A percentile compares a stretch with the other conserved stretches of the same genome.
phyloP scores from a whole-genome alignment of 2,113 vertebrate species.

The Sinocyclocheilus anophthalmus region DNA sequence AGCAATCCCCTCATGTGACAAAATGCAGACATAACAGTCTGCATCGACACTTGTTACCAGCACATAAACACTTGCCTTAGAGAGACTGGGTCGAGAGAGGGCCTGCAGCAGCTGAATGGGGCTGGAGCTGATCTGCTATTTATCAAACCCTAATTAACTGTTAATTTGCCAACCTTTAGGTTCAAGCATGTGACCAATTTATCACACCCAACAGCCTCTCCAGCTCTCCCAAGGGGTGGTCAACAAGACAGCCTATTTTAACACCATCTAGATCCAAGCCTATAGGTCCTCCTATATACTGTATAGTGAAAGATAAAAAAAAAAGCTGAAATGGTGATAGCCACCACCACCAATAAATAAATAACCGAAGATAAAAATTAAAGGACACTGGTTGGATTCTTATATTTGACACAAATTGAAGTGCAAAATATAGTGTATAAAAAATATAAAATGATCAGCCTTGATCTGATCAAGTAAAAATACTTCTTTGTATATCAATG shows the following conservation, averaged over 20 bases:
- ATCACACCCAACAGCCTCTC: slow-evolving; percentile 74
- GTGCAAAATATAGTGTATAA: not conserved
- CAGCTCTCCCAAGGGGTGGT: slow-evolving; percentile 62
- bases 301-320: not conserved
- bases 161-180: slow-evolving; percentile 81
- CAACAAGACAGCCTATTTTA: slow-evolving; percentile 40
- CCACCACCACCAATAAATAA: not conserved
- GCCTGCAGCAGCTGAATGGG: slow-evolving; percentile 62
- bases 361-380: not conserved
- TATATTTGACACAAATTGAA: not conserved
- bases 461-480: no score
- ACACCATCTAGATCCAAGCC: slow-evolving; percentile 29
- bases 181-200: slow-evolving; percentile 80
- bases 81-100: slow-evolving; percentile 67
- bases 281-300: not conserved
- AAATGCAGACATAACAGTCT: slow-evolving; percentile 80
- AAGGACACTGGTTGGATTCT: not conserved
- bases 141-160: slow-evolving; percentile 84
- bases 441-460: no score
- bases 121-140: slow-evolving; percentile 77
- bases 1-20: slow-evolving; percentile 77
- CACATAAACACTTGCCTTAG: slow-evolving; percentile 84
- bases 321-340: no score
- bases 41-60: slow-evolving; percentile 83
- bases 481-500: no score